Percentiles rank a stretch among this genome's conserved stretches.
These are phyloP conservation scores for Moxostoma hubbsi DNA, from an alignment of 2,797 vertebrate species.

Conservation along the genomic window DNA sequence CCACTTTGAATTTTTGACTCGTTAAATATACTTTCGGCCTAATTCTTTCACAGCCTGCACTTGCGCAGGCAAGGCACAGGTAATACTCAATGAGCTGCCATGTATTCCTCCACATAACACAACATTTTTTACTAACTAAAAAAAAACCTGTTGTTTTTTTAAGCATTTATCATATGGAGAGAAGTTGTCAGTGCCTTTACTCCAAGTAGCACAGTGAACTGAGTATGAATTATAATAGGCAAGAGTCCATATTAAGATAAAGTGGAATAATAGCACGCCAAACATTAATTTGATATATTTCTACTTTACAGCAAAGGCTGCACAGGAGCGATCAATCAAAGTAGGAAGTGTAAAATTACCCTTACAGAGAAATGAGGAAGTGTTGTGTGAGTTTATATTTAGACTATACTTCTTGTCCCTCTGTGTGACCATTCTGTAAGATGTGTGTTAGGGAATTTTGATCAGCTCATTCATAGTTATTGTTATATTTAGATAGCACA, in stretches of 20 bases:
- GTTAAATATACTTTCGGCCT: neutral
- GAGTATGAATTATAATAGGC: slow-evolving; percentile 63
- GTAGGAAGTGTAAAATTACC: slow-evolving; percentile 57
- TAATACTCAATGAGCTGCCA: slow-evolving; percentile 19
- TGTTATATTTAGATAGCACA: too few relatives aligned
- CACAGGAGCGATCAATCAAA: slow-evolving; percentile 57
- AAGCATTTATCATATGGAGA: slow-evolving; percentile 62
- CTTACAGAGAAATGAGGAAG: slow-evolving; percentile 54
- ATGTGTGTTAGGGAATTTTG: slow-evolving; percentile 8
- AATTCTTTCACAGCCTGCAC: slow-evolving; percentile 13
- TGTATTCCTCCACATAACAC: slow-evolving; percentile 17
- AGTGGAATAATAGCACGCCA: slow-evolving; percentile 68
- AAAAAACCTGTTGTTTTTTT: slow-evolving; percentile 57
- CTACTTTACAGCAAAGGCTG: slow-evolving; percentile 55
- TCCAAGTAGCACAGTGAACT: slow-evolving; percentile 53
- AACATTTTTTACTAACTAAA: slow-evolving; percentile 36
- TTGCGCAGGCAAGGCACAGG: neutral
- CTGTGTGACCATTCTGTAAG: slow-evolving; percentile 42
- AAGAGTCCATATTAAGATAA: slow-evolving; percentile 69
- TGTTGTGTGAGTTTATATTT: slow-evolving; percentile 58
- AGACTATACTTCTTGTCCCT: slow-evolving; percentile 52
- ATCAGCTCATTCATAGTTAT: neutral
- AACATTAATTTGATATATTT: slow-evolving; percentile 67
- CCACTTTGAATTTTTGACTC: neutral
- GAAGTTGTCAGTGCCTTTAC: slow-evolving; percentile 65